phyloP scores from a whole-genome alignment of 2,113 vertebrate genomes.

The Menidia beryllina region DNA sequence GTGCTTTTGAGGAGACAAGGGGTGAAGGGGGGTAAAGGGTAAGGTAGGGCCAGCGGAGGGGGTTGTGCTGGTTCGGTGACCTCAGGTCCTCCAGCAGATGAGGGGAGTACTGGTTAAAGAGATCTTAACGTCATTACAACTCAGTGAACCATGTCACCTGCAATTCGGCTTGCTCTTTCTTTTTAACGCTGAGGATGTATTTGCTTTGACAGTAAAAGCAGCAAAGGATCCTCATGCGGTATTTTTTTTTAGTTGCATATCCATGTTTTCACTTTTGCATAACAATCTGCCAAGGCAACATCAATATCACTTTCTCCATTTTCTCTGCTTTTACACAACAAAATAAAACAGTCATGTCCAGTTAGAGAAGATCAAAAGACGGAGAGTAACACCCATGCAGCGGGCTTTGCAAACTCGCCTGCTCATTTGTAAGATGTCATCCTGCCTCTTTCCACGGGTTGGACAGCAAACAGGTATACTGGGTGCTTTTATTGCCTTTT shows the following conservation, averaged over 20 bases:
- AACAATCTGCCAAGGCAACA: neutral
- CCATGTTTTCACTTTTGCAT: neutral
- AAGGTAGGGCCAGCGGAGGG: constrained; percentile 45
- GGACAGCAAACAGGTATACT: constrained; percentile 51
- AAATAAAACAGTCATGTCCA: constrained; percentile 57
- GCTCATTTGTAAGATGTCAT: constrained; percentile 59
- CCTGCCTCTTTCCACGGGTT: constrained; percentile 41
- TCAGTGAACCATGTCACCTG: constrained; percentile 53
- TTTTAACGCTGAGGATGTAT: neutral
- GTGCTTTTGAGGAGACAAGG: constrained; percentile 35
- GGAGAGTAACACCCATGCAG: constrained; percentile 56
- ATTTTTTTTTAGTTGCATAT: neutral
- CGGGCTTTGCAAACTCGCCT: constrained; percentile 52
- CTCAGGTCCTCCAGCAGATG: constrained; percentile 61
- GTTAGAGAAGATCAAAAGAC: constrained; percentile 58
- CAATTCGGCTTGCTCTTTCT: constrained; percentile 5
- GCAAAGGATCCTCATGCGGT: neutral
- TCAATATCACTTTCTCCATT: constrained; percentile 5
- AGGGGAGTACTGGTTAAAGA: constrained; percentile 45
- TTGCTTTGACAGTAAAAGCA: neutral
- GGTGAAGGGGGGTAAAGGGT: constrained; percentile 59
- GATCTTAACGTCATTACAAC: constrained; percentile 52
- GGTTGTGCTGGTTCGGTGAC: constrained; percentile 53
- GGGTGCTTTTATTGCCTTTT: constrained; percentile 70
- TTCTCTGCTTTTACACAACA: constrained; percentile 2